These are phyloP conservation scores for Threskiornis aethiopicus DNA, from an alignment of 2,797 vertebrate genomes.

Conservation along the genomic window DNA sequence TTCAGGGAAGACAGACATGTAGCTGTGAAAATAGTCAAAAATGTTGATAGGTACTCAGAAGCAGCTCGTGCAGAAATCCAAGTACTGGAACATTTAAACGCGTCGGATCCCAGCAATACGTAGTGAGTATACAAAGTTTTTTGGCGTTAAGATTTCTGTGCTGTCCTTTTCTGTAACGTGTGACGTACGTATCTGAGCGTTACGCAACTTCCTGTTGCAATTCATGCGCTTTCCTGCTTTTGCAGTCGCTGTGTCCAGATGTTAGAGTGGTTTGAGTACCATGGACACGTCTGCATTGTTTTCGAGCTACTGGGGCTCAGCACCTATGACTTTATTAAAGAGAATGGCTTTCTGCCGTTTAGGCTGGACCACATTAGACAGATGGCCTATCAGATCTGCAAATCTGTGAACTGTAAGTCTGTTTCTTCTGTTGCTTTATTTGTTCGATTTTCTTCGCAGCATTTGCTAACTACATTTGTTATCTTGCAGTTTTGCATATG, in stretches of 20 bases:
- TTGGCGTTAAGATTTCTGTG: background rate
- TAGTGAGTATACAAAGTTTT: conserved; percentile 75
- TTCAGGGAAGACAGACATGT: conserved; percentile 70
- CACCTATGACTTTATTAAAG: conserved; percentile 91
- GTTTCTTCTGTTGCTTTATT: background rate
- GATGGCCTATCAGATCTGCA: conserved; percentile 88
- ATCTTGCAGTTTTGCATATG: conserved; percentile 84
- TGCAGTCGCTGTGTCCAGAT: conserved; percentile 85
- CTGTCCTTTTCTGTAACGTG: fast-evolving
- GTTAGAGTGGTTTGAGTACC: conserved; percentile 90
- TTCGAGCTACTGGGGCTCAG: conserved; percentile 91
- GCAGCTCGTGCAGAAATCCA: conserved; percentile 87
- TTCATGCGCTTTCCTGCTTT: background rate
- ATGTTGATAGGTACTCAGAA: conserved; percentile 85
- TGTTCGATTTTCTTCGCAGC: background rate
- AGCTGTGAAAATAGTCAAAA: conserved; percentile 93
- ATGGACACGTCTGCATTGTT: conserved; percentile 86
- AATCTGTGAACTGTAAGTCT: conserved; percentile 86
- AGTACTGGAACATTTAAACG: conserved; percentile 84
- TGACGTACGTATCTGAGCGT: fast-evolving
- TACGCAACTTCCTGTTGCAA: background rate
- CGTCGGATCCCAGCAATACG: conserved; percentile 74
- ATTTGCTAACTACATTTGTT: background rate
- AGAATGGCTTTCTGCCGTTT: conserved; percentile 90
- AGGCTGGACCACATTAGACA: conserved; percentile 84